Conservation (phyloP, 2,888 invertebrate species). For the Tyria jacobaeae region DNA sequence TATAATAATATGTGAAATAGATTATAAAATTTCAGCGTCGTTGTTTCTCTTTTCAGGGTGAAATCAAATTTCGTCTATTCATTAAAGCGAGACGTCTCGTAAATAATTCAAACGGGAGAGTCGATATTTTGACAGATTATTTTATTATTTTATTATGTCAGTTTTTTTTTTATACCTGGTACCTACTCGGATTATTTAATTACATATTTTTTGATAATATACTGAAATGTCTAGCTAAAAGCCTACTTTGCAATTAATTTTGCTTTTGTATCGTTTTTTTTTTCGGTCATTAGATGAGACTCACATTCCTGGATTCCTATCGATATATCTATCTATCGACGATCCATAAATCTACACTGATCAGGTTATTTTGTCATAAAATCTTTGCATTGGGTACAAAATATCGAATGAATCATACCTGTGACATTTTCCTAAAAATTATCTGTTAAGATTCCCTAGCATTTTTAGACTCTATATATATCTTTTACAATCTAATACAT, state of each 20-base stretch:
- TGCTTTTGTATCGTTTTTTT: background rate
- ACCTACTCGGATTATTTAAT: too few relatives aligned
- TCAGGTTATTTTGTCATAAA: background rate
- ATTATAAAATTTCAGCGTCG: background rate
- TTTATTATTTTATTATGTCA: too few relatives aligned
- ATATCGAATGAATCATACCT: background rate
- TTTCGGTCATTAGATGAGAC: background rate
- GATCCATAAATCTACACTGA: too few relatives aligned
- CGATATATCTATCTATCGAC: background rate
- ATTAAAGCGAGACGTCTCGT: too few relatives aligned
- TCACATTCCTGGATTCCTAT: too few relatives aligned
- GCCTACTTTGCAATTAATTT: background rate
- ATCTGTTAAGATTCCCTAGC: background rate
- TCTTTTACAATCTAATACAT: background rate
- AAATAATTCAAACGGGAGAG: too few relatives aligned
- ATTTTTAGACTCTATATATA: background rate
- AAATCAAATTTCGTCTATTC: background rate
- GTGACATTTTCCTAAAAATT: background rate
- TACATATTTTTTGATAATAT: too few relatives aligned
- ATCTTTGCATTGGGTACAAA: background rate
- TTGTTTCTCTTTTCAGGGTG: background rate
- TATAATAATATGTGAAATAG: too few relatives aligned
- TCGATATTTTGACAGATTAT: too few relatives aligned
- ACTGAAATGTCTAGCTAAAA: too few relatives aligned
- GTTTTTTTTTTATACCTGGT: too few relatives aligned